phyloP scores from a whole-genome alignment of 2,113 vertebrate species.

The Amblyopsis rosae region DNA sequence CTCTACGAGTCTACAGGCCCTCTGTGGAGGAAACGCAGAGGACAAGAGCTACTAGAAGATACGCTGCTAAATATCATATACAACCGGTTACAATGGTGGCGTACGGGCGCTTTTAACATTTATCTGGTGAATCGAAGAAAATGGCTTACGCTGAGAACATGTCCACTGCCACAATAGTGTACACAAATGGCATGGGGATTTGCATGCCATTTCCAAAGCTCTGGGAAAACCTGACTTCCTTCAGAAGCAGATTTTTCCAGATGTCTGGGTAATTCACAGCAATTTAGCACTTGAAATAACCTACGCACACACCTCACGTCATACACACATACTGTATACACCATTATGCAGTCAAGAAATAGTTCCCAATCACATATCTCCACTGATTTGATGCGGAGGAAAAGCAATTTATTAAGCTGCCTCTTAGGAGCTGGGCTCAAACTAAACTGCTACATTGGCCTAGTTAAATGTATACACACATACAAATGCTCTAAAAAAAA shows the following conservation, averaged over 20 bases:
- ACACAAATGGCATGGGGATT: too few species aligned
- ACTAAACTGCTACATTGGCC: constrained; percentile 56
- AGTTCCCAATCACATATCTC: constrained; percentile 59
- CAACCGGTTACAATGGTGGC: too few species aligned
- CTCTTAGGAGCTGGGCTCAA: constrained; percentile 64
- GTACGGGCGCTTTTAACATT: too few species aligned
- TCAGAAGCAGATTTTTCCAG: constrained; percentile 20
- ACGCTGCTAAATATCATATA: too few species aligned
- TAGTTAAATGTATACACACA: constrained; percentile 42
- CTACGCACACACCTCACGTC: constrained; percentile 10
- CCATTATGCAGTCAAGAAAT: constrained; percentile 39
- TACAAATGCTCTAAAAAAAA: constrained; percentile 6
- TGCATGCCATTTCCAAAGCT: not conserved
- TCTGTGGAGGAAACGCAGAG: too few species aligned
- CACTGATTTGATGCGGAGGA: constrained; percentile 65
- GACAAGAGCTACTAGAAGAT: too few species aligned
- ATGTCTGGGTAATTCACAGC: not conserved
- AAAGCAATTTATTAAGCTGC: constrained; percentile 73
- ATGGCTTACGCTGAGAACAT: too few species aligned
- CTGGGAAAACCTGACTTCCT: constrained; percentile 43
- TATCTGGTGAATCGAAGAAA: too few species aligned
- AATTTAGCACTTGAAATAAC: constrained; percentile 48
- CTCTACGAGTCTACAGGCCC: too few species aligned
- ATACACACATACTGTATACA: constrained; percentile 26
- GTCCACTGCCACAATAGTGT: too few species aligned